Base-by-base conservation (phyloP, 1,140 invertebrate genomes). In the Phortica variegata region DNA sequence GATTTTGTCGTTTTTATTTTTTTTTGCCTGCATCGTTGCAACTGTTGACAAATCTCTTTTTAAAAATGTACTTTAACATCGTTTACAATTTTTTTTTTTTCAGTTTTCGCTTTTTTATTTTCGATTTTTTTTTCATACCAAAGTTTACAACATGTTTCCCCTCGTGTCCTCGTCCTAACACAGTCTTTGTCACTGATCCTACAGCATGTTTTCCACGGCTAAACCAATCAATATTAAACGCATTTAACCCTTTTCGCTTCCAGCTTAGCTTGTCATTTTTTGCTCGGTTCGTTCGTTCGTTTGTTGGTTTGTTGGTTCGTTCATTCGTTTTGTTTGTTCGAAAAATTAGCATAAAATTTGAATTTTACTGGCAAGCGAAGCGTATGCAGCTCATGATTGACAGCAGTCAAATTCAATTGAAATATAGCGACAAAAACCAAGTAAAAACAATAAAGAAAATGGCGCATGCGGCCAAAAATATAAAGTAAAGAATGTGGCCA, bases 341-440 rank as follows among this genome's bases (percentile, higher is more conserved):
- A 55, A 68, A 68, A 68, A 68, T 68, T 68, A 68, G 63, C 63
- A 68, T 68, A 68, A 68, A 68, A 68, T 68, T 68, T 68, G 63
- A 68, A 68, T 68, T 68, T 68, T 63, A 68, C 60, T 68, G 63
- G 49, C 60, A 63, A 68, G 49, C 58, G 63, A 68, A 68, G 63
- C 63, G 63, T 68, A 68, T 68, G 63, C 60, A 68, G 54, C 63
- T 57, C 63, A 63, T 68, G 63, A 68, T 68, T 68, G 63, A 68
- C 63, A 68, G 63, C 63, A 68, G 63, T 68, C 63, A 63, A 68
- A 68, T 68, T 68, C 63, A 68, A 68, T 68, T 68, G 63, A 68
- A 34, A 68, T 44, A 12, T 17, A 17, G 13, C 36, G 16, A 17
- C 16, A 38, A 38, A 38, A 38, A 38, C 38, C 9, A 37, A 36